Percentiles rank a stretch among this genome's conserved stretches.
These are phyloP conservation scores for Tipula lateralis DNA, from an alignment of 2,888 invertebrate species.

Conservation along the genomic window DNA sequence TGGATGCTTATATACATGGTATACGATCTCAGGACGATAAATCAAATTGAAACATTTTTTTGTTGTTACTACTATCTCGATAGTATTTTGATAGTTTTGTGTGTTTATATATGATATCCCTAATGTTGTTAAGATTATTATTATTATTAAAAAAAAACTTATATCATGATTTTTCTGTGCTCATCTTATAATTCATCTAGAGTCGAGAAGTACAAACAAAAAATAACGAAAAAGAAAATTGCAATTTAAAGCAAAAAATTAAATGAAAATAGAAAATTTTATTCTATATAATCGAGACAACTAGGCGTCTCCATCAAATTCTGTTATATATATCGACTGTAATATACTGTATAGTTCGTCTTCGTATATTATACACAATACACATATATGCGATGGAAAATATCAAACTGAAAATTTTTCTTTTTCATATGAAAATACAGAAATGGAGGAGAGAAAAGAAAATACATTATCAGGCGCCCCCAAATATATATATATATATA, in stretches of 20 bases:
- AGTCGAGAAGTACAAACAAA: too few relatives aligned
- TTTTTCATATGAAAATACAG: background rate
- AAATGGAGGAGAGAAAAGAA: background rate
- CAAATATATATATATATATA: background rate
- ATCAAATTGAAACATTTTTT: background rate
- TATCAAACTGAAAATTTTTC: background rate
- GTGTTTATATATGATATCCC: background rate
- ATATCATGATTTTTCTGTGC: background rate
- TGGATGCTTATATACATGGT: background rate
- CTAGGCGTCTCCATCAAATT: constrained; percentile 25
- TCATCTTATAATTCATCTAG: background rate
- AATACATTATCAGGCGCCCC: background rate
- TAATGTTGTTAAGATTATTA: background rate
- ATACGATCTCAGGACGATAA: background rate
- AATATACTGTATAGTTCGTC: background rate
- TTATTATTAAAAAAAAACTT: background rate
- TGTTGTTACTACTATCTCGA: background rate
- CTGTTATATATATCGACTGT: background rate
- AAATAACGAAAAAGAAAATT: background rate
- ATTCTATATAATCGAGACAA: background rate
- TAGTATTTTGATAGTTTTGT: background rate
- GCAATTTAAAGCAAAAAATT: constrained; percentile 14
- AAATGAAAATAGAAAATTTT: background rate
- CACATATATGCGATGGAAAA: background rate
- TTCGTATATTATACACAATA: background rate